Conservation (phyloP, 2,888 invertebrate species). For the Leistus spinibarbis region DNA sequence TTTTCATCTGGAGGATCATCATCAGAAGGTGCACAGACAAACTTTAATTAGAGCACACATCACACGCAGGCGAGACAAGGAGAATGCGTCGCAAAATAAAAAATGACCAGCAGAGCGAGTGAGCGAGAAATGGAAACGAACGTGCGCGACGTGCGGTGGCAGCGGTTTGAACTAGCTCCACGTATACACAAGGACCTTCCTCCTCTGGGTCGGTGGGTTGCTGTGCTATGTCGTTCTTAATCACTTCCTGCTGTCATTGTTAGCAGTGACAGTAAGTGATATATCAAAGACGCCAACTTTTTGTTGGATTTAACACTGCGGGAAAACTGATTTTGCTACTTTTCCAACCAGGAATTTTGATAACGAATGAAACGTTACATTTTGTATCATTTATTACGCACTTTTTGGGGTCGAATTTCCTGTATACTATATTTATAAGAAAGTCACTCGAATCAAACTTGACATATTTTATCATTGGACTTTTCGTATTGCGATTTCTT, state of each 20-base stretch:
- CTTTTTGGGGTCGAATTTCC: background rate
- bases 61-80: background rate
- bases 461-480: background rate
- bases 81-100: background rate
- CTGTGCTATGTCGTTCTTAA: slow-evolving; percentile 31
- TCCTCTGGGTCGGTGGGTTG: background rate
- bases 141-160: background rate
- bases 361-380: background rate
- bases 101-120: background rate
- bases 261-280: slow-evolving; percentile 35
- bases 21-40: background rate
- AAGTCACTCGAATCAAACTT: background rate
- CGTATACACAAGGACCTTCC: background rate
- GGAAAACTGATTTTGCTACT: background rate
- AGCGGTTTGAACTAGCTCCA: background rate
- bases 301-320: slow-evolving; percentile 25
- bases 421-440: background rate
- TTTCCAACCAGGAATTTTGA: background rate
- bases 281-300: slow-evolving; percentile 28
- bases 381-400: background rate
- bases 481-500: no score
- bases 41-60: background rate
- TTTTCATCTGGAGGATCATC: background rate
- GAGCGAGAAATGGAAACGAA: background rate
- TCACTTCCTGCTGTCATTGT: slow-evolving; percentile 36